These are phyloP conservation scores for Poliocrania exsul DNA, from an alignment of 2,797 vertebrate species.

Conservation along the genomic window DNA sequence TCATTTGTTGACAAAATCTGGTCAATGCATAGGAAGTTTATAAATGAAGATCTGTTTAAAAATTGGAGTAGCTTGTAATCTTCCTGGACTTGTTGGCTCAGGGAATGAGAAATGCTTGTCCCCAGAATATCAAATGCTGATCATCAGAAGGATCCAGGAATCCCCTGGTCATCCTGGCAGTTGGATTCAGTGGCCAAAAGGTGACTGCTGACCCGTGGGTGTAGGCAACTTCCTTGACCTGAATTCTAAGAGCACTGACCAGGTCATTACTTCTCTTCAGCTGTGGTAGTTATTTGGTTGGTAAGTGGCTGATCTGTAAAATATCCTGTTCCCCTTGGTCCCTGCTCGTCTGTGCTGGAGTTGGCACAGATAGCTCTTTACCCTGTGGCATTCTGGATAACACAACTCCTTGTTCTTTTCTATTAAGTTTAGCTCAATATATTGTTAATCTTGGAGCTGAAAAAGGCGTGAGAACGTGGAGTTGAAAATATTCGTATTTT, in stretches of 20 bases:
- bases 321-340: rapidly evolving
- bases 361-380: background rate
- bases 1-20: background rate
- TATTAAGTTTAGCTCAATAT: background rate
- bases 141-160: background rate
- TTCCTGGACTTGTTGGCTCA: background rate
- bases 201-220: background rate
- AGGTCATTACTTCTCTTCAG: background rate
- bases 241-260: background rate
- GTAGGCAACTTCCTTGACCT: background rate
- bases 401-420: background rate
- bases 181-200: rapidly evolving
- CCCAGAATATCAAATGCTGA: background rate
- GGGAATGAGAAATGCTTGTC: background rate
- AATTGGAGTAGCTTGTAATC: background rate
- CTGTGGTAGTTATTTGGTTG: background rate
- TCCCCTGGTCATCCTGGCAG: background rate
- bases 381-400: background rate
- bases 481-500: background rate
- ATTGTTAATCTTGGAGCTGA: background rate
- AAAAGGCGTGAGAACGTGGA: background rate
- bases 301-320: background rate
- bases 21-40: background rate
- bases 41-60: background rate
- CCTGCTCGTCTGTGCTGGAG: rapidly evolving